A percentile compares a stretch with the other conserved stretches of the same genome.
phyloP scores from a whole-genome alignment of 2,888 invertebrate genomes.

The Entomobrya proxima region DNA sequence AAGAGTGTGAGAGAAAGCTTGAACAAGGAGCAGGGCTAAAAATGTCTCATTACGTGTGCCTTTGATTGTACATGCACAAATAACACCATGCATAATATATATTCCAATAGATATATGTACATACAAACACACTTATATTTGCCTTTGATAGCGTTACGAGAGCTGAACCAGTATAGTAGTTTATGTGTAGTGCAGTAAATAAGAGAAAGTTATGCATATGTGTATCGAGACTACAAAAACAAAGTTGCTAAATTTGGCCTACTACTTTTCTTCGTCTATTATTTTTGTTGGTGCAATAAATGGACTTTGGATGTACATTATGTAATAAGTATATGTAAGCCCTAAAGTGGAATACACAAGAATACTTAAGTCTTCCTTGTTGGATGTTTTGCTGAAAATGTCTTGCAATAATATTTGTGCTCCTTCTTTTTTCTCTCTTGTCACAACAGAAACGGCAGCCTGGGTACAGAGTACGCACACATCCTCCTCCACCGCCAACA shows the following conservation, averaged over 20 bases:
- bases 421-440: conserved; percentile 24
- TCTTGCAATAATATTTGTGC: conserved; percentile 54
- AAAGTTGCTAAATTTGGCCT: not conserved
- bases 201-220: too few species aligned
- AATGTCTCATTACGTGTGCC: conserved; percentile 49
- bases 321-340: not conserved
- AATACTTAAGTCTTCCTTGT: conserved; percentile 5
- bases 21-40: not conserved
- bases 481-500: not conserved
- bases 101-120: not conserved
- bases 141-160: not conserved
- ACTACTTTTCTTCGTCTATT: not conserved
- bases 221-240: too few species aligned
- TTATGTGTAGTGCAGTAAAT: too few species aligned
- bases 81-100: not conserved
- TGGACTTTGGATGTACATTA: not conserved
- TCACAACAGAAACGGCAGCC: conserved; percentile 34
- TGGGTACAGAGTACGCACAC: not conserved
- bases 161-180: not conserved
- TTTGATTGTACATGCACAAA: conserved; percentile 31
- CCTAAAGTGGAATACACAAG: not conserved
- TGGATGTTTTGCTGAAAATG: not conserved
- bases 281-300: not conserved
- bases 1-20: not conserved
- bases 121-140: not conserved